Conservation (phyloP, 2,888 invertebrate species). For the Xanthia icteritia region DNA sequence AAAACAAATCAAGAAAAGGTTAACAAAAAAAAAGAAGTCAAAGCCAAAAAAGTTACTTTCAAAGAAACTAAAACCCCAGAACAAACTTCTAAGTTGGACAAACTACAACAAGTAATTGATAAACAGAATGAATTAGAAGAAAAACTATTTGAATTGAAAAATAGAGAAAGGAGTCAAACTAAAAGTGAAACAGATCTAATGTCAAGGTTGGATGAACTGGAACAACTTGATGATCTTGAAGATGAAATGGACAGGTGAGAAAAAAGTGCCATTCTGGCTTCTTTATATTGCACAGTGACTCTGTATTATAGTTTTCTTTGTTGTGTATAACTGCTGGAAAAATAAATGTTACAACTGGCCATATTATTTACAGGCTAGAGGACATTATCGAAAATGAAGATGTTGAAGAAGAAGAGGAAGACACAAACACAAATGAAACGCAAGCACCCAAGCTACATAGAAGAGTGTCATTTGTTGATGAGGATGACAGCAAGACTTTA, state of each 20-base stretch:
- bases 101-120: constrained; percentile 80
- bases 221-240: constrained; percentile 87
- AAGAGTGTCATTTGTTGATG: constrained; percentile 84
- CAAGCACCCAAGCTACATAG: constrained; percentile 69
- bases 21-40: constrained; percentile 27
- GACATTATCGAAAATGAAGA: constrained; percentile 77
- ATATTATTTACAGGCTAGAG: constrained; percentile 69
- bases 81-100: constrained; percentile 72
- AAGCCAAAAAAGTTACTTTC: constrained; percentile 42
- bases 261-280: neutral
- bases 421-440: constrained; percentile 31
- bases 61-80: constrained; percentile 40
- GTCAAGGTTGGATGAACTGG: constrained; percentile 89
- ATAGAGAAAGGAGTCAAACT: constrained; percentile 72
- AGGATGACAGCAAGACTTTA: constrained; percentile 81
- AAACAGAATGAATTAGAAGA: constrained; percentile 82
- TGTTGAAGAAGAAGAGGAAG: constrained; percentile 65
- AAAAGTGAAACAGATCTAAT: constrained; percentile 85
- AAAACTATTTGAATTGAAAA: constrained; percentile 77
- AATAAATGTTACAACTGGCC: constrained; percentile 2
- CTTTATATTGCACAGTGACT: neutral
- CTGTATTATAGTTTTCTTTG: neutral
- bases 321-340: neutral
- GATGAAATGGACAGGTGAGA: constrained; percentile 89
- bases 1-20: constrained; percentile 22